phyloP scores from a whole-genome alignment of 1,140 invertebrate species.

The Euglossa dilemma region DNA sequence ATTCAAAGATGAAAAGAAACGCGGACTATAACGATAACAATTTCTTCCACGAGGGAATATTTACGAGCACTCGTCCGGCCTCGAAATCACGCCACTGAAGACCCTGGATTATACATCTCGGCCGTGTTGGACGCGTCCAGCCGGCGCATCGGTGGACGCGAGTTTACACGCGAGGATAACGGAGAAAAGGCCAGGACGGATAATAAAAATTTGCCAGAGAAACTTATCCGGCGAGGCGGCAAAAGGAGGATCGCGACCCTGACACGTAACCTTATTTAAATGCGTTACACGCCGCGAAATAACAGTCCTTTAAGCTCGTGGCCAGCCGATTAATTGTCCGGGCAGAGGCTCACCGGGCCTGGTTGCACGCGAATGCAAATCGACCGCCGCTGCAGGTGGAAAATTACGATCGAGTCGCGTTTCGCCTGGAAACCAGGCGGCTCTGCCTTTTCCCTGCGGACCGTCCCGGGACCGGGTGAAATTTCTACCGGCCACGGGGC shows the following conservation, averaged over 20 bases:
- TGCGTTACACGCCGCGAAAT: constrained; percentile 60
- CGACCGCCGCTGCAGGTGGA: constrained; percentile 53
- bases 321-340: constrained; percentile 61
- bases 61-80: too few species aligned
- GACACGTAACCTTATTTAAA: constrained; percentile 63
- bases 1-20: too few species aligned
- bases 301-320: constrained; percentile 60
- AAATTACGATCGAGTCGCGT: constrained; percentile 60
- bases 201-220: constrained; percentile 4
- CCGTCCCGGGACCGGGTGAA: constrained; percentile 32
- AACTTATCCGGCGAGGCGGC: constrained; percentile 14
- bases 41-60: too few species aligned
- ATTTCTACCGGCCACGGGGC: too few species aligned
- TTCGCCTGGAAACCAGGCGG: constrained; percentile 48
- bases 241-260: constrained; percentile 23
- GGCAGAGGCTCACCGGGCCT: constrained; percentile 14
- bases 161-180: constrained; percentile 2
- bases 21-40: too few species aligned
- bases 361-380: constrained; percentile 61
- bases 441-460: constrained; percentile 41
- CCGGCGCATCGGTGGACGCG: not conserved
- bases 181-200: constrained; percentile 4
- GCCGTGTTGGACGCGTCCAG: too few species aligned
- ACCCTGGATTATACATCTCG: too few species aligned
- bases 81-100: too few species aligned